Evolutionary conservation across 2,888 invertebrate species (phyloP).

Genomic region (Shargacucullia verbasci): DNA sequence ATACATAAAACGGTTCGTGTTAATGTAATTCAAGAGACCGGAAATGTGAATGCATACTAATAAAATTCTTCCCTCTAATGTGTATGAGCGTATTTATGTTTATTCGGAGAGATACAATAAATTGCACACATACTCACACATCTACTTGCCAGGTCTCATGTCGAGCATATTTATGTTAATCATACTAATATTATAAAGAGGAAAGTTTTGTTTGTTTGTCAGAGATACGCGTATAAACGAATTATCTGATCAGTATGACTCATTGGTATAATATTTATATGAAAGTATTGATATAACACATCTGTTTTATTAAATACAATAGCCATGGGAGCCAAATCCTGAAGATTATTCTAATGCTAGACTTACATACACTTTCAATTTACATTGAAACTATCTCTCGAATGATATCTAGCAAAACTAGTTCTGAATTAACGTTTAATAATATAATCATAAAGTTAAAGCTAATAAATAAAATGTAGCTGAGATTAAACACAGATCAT

Average conservation of each 20-base stretch:
- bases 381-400: too few relatives aligned
- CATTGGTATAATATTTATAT: background rate
- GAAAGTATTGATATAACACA: too few relatives aligned
- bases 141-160: conserved; percentile 13
- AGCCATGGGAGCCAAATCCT: too few relatives aligned
- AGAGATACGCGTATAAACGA: conserved; percentile 6
- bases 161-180: conserved; percentile 46
- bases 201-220: conserved; percentile 32
- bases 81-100: conserved; percentile 33
- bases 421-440: too few relatives aligned
- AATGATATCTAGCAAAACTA: too few relatives aligned
- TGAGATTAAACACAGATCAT: too few relatives aligned
- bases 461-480: too few relatives aligned
- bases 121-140: conserved; percentile 27
- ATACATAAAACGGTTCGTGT: conserved; percentile 36
- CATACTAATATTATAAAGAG: conserved; percentile 37
- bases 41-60: conserved; percentile 47
- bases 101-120: conserved; percentile 40
- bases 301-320: too few relatives aligned
- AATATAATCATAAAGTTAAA: too few relatives aligned
- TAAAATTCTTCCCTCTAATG: conserved; percentile 48
- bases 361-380: too few relatives aligned
- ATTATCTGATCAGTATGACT: conserved; percentile 17
- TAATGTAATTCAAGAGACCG: conserved; percentile 48
- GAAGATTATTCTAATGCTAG: too few relatives aligned